phyloP scores from a whole-genome alignment of 2,888 invertebrate genomes.

The Isoperla grammatica region DNA sequence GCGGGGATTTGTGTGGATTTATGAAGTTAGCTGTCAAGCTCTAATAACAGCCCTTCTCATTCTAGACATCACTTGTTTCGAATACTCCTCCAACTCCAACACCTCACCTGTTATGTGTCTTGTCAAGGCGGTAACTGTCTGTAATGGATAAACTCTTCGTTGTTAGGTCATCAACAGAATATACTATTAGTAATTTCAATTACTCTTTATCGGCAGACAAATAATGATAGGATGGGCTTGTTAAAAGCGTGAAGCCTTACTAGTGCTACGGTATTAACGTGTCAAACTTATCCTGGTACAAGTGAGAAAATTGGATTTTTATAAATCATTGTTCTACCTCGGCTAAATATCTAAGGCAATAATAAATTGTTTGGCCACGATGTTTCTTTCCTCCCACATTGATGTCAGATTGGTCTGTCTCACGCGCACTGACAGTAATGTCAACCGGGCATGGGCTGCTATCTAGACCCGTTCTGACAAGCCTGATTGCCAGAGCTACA shows the following conservation, averaged over 20 bases:
- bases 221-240: constrained; percentile 14
- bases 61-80: background rate
- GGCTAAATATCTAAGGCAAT: constrained; percentile 15
- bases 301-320: constrained; percentile 17
- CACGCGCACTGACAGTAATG: too few relatives aligned
- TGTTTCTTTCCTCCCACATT: background rate
- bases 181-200: constrained; percentile 15
- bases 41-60: constrained; percentile 2
- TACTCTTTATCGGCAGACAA: constrained; percentile 16
- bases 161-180: background rate
- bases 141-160: constrained; percentile 16
- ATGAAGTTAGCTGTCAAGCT: background rate
- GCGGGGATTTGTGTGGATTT: too few relatives aligned
- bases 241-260: constrained; percentile 10
- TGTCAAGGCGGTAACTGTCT: constrained; percentile 12
- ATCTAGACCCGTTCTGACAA: too few relatives aligned
- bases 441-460: too few relatives aligned
- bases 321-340: constrained; percentile 15
- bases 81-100: constrained; percentile 6
- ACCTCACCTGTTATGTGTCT: constrained; percentile 1
- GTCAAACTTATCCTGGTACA: constrained; percentile 8
- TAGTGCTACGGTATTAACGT: constrained; percentile 8
- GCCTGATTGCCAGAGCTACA: too few relatives aligned
- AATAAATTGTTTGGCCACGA: background rate
- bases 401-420: too few relatives aligned